phyloP scores from a whole-genome alignment of 1,140 invertebrate genomes.

The Lepidurus apus region DNA sequence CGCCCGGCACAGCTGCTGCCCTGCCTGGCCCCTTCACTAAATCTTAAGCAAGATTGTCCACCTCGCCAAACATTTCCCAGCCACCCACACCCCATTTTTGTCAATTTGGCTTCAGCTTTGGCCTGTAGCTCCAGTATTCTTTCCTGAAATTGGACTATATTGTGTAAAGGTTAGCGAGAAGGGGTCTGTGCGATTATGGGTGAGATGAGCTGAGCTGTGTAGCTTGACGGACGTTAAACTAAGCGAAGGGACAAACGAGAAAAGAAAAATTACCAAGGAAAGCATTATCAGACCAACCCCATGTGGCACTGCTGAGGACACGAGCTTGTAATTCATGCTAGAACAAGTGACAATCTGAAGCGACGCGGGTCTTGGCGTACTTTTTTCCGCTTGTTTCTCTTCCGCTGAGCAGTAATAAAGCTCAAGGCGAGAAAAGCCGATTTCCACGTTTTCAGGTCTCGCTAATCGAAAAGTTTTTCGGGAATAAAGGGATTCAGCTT shows the following conservation, averaged over 20 bases:
- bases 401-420: neutral
- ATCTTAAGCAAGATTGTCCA: constrained; percentile 17
- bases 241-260: neutral
- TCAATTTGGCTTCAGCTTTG: constrained; percentile 9
- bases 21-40: constrained; percentile 12
- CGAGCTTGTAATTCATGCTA: constrained; percentile 8
- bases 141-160: neutral
- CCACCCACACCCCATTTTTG: neutral
- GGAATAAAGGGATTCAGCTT: constrained; percentile 2
- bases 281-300: constrained; percentile 14
- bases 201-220: neutral
- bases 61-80: constrained; percentile 1
- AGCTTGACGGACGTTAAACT: constrained; percentile 19
- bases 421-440: too few species aligned
- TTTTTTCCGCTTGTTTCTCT: neutral
- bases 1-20: constrained; percentile 1
- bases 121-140: neutral
- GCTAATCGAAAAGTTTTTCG: neutral
- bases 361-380: neutral
- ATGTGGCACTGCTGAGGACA: constrained; percentile 9
- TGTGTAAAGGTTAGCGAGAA: neutral
- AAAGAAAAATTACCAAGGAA: neutral
- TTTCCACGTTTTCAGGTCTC: neutral
- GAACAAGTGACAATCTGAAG: neutral
- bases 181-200: neutral